Base-by-base conservation (phyloP, 2,797 vertebrate species). In the Oryzias sinensis region DNA sequence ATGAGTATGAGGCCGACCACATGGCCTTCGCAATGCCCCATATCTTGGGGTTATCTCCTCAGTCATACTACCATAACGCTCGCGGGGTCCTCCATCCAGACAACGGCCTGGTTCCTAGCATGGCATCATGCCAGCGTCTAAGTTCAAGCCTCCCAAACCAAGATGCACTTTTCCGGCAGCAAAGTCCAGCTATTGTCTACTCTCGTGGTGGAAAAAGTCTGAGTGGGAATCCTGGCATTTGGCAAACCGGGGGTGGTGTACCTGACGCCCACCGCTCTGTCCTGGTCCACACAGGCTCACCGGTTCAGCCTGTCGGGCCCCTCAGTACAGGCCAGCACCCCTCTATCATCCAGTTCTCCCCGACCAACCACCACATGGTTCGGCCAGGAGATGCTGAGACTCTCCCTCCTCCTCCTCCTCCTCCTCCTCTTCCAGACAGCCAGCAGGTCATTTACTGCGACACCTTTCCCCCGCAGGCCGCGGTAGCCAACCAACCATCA, bases 401-500 rank as follows among this genome's bases (percentile, higher is more conserved):
- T 33, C 85, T 72, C 29, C 16, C 67, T 4, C 50, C 58, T 43
- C 82, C 47, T 6, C 80, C 58, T 43, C 82, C 47, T 6, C 80
- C 70, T 58, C n/a, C n/a, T n/a, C n/a, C n/a, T n/a, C 70, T 74
- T 0, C 33, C 33, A 37, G 86, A 94, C 67, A 88, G 93, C 80
- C 95, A 97, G 81, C 94, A 94, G 70, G 90, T 95, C 79, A 91
- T 97, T 88, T 98, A 94, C 91, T 96, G 95, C 24, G 96, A 98
- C 6, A 92, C 89, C 73, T 97, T 96, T 73, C 70, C 89, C 0
- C 73, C 85, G 0, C 88, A 88, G 59, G 77, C 72, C 0, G 70
- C 92, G 1, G 45, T 46, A 2, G n/a, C 22, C 33, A 37, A 37
- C 33, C 33, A 37, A 11, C 33, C 33, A 13, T 77, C 27, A 74